Conservation (phyloP, 2,797 vertebrate genomes). For the Molothrus aeneus region DNA sequence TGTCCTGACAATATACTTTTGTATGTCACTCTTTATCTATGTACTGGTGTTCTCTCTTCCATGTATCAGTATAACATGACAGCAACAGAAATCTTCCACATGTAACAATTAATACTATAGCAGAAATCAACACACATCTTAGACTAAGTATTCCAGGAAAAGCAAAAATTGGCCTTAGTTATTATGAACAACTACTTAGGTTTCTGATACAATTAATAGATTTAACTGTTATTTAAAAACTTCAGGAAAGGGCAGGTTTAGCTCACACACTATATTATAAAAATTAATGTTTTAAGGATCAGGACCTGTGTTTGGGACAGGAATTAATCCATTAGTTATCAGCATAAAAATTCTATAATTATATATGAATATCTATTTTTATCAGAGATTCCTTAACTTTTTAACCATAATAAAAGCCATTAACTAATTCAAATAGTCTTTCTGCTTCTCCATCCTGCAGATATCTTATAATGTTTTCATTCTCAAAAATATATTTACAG, state of each 20-base stretch:
- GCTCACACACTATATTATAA: background rate
- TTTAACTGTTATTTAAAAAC: background rate
- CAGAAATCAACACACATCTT: background rate
- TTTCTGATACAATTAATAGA: background rate
- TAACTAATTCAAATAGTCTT: constrained; percentile 8
- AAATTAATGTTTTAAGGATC: background rate
- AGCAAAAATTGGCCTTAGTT: background rate
- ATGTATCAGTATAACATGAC: background rate
- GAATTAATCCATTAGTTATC: background rate
- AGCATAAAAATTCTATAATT: background rate
- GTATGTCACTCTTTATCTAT: background rate
- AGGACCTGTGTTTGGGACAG: background rate
- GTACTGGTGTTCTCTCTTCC: background rate
- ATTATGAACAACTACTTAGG: background rate
- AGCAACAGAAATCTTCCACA: background rate
- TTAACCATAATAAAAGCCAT: constrained; percentile 51
- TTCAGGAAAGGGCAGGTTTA: background rate
- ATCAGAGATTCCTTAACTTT: constrained; percentile 34
- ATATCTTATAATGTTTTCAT: constrained; percentile 39
- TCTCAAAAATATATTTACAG: constrained; percentile 56
- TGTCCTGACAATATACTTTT: background rate
- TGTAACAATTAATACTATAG: background rate
- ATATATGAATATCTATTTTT: constrained; percentile 15
- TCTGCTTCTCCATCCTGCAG: background rate
- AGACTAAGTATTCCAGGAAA: background rate